phyloP scores from a whole-genome alignment of 64 coral and sea anemone species.

The Montipora foliosa region DNA sequence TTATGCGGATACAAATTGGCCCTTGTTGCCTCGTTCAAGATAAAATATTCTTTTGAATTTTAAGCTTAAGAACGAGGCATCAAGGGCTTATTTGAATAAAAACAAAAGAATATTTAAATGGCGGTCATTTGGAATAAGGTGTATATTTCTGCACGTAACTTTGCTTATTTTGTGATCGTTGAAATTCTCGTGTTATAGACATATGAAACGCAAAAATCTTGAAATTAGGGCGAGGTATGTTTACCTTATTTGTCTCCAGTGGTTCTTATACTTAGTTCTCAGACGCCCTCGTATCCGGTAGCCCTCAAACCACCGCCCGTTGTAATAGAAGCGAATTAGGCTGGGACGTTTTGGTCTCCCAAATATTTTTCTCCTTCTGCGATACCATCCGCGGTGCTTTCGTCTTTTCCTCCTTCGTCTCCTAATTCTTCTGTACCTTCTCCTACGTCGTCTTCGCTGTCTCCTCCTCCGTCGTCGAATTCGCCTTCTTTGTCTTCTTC shows the following conservation, averaged over 20 bases:
- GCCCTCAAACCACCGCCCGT: background rate
- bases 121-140: no score
- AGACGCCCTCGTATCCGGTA: background rate
- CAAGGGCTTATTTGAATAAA: no score
- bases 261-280: background rate
- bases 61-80: no score
- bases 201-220: no score
- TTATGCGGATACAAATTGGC: no score
- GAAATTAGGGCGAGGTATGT: background rate
- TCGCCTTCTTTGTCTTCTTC: background rate
- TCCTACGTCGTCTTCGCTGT: slow-evolving; percentile 22
- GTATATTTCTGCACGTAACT: no score
- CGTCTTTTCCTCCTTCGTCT: background rate
- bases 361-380: background rate
- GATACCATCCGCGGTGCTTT: background rate
- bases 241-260: background rate
- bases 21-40: no score
- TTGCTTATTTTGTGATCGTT: no score
- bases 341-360: background rate
- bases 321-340: background rate
- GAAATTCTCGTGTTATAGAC: no score
- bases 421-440: background rate
- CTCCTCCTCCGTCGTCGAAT: slow-evolving; percentile 14
- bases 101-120: no score
- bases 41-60: no score